phyloP scores from a whole-genome alignment of 1,140 invertebrate species.

The Mycetomoellerius zeteki region DNA sequence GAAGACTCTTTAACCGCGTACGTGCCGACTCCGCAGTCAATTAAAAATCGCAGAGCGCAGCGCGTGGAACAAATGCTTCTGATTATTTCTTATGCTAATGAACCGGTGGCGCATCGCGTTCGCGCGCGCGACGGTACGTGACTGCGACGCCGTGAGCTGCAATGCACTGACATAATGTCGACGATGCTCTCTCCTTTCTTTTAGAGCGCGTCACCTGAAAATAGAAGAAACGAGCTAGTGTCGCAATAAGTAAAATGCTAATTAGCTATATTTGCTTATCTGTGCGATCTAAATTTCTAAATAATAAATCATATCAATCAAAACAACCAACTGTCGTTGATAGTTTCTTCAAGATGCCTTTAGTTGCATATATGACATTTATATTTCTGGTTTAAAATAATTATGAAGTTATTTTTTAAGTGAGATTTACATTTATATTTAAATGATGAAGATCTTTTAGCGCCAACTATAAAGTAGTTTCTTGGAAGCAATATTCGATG shows the following conservation, averaged over 20 bases:
- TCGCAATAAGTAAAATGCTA: slow-evolving; percentile 16
- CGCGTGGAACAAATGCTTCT: neutral
- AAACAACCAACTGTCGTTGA: neutral
- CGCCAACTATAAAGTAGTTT: neutral
- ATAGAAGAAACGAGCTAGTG: neutral
- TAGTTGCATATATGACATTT: neutral
- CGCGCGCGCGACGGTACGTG: slow-evolving; percentile 9
- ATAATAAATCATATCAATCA: neutral
- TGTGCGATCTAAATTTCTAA: slow-evolving; percentile 13
- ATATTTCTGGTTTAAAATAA: neutral
- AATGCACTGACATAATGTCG: slow-evolving; percentile 3
- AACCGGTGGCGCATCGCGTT: neutral
- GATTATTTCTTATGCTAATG: slow-evolving; percentile 64
- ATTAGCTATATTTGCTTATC: slow-evolving; percentile 24
- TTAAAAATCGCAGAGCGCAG: slow-evolving; percentile 28
- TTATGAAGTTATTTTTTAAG: neutral
- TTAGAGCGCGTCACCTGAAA: neutral
- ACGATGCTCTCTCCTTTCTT: neutral
- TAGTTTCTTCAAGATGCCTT: neutral
- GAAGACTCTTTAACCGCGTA: slow-evolving; percentile 4
- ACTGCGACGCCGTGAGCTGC: neutral
- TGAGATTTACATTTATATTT: slow-evolving; percentile 3
- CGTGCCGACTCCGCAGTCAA: slow-evolving; percentile 41
- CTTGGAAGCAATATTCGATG: neutral
- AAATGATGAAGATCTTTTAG: neutral